Base-by-base conservation (phyloP, 2,113 vertebrate genomes). In the Phalacrocorax pelagicus region DNA sequence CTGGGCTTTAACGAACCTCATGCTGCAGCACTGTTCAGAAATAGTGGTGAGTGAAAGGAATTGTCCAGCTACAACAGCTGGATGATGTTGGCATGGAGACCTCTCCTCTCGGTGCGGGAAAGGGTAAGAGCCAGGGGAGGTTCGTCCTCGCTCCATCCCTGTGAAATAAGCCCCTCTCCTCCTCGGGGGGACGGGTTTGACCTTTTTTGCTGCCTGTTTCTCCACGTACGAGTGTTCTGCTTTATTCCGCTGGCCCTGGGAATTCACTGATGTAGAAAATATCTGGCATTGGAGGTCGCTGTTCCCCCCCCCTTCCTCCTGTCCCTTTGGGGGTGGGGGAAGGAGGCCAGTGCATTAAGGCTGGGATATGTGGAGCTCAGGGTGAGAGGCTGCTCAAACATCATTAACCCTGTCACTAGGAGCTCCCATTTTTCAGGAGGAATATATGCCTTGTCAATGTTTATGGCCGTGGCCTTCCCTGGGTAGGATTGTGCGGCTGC, bases 341-440 rank as follows among this genome's bases (percentile, higher is more conserved):
- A 90, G 85, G 55, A 70, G 85, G 86, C 74, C 87, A 79, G 89
- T 19, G 81, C 88, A 42, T 91, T 72, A 80, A 77, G 65, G 81
- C 92, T 18, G 65, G 92, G 86, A 72, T 85, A 30, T 83, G 90
- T 61, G 90, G 84, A 91, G 88, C 77, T 69, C 42, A n/a, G 94
- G 91, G 88, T 61, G 92, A 94, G 96, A 94, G 93, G 93, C 96
- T 96, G 91, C 93, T 96, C 91, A 87, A 85, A 85, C 91, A 81
- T 88, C 94, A 81, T 93, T 93, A 96, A 96, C 93, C 91, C 91
- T 74, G 82, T 90, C 91, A 79, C 71, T 8, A 11, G 82, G 91
- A 74, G 86, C 87, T 86, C 86, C 87, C 86, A 52, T 92, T 92
- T 92, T 79, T 92, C 94, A 86, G 86, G 61, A 82, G 90, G 75